A percentile compares a stretch with the other conserved stretches of the same genome.
phyloP scores from a whole-genome alignment of 2,797 vertebrate genomes.

The Leptodactylus fallax region DNA sequence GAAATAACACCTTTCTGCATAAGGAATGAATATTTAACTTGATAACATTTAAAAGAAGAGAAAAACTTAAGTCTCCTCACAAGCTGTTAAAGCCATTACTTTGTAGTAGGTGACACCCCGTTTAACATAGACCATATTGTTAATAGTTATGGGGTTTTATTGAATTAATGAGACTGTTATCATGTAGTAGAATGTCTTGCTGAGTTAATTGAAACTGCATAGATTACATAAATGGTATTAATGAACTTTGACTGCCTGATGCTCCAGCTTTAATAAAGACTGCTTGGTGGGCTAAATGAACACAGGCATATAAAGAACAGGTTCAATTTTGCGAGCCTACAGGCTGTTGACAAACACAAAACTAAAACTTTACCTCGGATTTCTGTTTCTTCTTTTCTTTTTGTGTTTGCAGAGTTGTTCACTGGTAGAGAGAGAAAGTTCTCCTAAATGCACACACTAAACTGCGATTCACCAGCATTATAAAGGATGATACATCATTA shows the following conservation, averaged over 20 bases:
- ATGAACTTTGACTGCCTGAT: slow-evolving; percentile 87
- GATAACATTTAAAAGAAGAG: slow-evolving; percentile 73
- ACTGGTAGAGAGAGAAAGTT: slow-evolving; percentile 37
- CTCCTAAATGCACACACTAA: not conserved
- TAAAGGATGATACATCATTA: too few species aligned
- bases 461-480: too few species aligned
- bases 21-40: slow-evolving; percentile 76
- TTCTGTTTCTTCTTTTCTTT: slow-evolving; percentile 68
- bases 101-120: slow-evolving; percentile 85
- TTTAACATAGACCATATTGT: slow-evolving; percentile 88
- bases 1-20: slow-evolving; percentile 74
- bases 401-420: slow-evolving; percentile 13
- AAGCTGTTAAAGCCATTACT: slow-evolving; percentile 88
- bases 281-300: slow-evolving; percentile 87
- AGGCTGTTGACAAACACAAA: slow-evolving; percentile 79
- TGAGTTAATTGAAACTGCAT: slow-evolving; percentile 86
- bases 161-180: slow-evolving; percentile 88
- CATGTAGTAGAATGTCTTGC: slow-evolving; percentile 85
- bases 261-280: slow-evolving; percentile 85
- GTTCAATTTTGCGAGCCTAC: slow-evolving; percentile 84
- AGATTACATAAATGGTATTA: slow-evolving; percentile 89
- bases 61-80: slow-evolving; percentile 76
- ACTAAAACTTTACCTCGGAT: slow-evolving; percentile 74
- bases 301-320: slow-evolving; percentile 85
- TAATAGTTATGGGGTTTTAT: slow-evolving; percentile 88